phyloP scores from a whole-genome alignment of 2,113 vertebrate genomes.

The Reinhardtius hippoglossoides region DNA sequence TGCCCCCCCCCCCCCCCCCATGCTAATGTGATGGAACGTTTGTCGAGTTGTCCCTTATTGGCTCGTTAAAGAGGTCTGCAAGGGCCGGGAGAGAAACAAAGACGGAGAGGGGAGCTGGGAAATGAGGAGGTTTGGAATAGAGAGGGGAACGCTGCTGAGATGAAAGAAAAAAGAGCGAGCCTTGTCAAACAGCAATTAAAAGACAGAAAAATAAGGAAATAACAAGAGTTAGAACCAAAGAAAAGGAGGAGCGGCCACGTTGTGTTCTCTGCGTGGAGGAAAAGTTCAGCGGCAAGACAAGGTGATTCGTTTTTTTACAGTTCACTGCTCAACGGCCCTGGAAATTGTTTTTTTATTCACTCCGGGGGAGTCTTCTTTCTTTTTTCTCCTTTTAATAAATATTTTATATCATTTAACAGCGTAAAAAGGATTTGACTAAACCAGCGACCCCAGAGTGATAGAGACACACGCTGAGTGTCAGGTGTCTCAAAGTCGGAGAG shows the following conservation, averaged over 20 bases:
- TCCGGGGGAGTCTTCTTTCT: too few relatives aligned
- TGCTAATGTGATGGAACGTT: conserved; percentile 71
- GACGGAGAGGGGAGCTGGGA: conserved; percentile 7
- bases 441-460: too few relatives aligned
- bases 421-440: neutral
- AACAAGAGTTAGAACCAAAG: neutral
- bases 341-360: too few relatives aligned
- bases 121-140: neutral
- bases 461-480: neutral
- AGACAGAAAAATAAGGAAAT: conserved; percentile 1
- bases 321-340: neutral
- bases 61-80: conserved; percentile 52
- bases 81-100: conserved; percentile 7
- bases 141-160: conserved; percentile 1
- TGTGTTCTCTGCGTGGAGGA: neutral
- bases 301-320: neutral
- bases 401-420: neutral
- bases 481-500: neutral
- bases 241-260: neutral
- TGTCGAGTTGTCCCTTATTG: conserved; percentile 63
- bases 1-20: neutral
- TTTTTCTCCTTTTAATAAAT: neutral
- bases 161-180: conserved; percentile 4
- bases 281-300: too few relatives aligned
- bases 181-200: conserved; percentile 26